Base-by-base conservation (phyloP, 2,797 vertebrate genomes). In the Otolemur crassicaudatus region DNA sequence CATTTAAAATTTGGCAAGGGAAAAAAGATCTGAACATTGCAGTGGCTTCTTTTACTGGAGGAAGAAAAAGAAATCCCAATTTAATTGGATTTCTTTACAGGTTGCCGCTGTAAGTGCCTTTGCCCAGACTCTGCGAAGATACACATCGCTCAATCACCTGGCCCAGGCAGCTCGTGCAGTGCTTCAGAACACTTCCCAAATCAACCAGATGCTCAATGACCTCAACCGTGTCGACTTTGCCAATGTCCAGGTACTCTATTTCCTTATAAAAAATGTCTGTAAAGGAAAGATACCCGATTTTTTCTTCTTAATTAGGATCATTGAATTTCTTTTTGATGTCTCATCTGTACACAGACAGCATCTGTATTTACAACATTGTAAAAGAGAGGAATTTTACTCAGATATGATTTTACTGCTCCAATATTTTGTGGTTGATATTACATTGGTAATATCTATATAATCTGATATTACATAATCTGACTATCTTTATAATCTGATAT, bases 51-150 rank as follows among this genome's bases (percentile, higher is more conserved):
- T 81, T 82, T 90, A 61, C 85, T 56, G 60, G 25, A 85, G 31
- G 16, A 8, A 43, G 16, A 6, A 43, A 1, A 97, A 69, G 13
- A 29, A 89, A 34, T 76, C 65, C 29, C 29, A 31, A 19, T 43
- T 49, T 77, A 69, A 91, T 61, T 92, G 16, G 17, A 20, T 97
- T 95, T 98, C 58, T 94, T 96, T 20, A 0, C 86, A 99, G 99
- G 98, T 99, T 98, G 99, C 99, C 97, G 98, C 99, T 99, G 99
- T 99, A 99, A 99, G 99, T 99, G 99, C 99, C 99, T 99, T 99
- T 99, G 99, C 99, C 98, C 99, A 99, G 98, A 99, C 99, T 98
- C 98, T 99, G 98, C 98, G 99, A 98, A 99, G 99, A 99, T 99
- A 99, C 96, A 99, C 99, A 93, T 99, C 99, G 97, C 99, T 99